A percentile compares a stretch with the other conserved stretches of the same genome.
Evolutionary conservation across 2,888 invertebrate genomes (phyloP).

Genomic region (Timema podura): DNA sequence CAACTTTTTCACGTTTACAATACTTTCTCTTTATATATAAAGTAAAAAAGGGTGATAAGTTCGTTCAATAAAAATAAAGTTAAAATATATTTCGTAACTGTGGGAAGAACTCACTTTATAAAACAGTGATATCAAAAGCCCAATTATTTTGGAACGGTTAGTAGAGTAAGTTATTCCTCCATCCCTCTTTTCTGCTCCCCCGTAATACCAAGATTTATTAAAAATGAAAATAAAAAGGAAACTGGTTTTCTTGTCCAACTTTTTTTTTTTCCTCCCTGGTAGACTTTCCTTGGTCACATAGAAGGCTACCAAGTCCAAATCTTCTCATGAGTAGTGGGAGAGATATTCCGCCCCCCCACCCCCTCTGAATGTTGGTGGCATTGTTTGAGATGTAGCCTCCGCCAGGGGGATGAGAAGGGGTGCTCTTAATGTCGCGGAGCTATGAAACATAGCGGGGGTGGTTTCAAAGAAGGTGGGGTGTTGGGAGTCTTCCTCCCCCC

Average conservation of each 20-base stretch:
- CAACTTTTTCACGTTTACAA: too few species aligned
- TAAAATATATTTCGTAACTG: too few species aligned
- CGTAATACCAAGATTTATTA: slow-evolving; percentile 24
- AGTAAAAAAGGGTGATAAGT: too few species aligned
- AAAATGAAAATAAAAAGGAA: slow-evolving; percentile 14
- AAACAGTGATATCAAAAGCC: background rate
- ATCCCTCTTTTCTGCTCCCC: background rate
- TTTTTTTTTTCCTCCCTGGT: too few species aligned
- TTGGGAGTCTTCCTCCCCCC: too few species aligned
- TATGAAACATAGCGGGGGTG: slow-evolving; percentile 6
- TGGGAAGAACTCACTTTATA: too few species aligned
- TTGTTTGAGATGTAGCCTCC: slow-evolving; percentile 12
- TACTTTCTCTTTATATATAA: too few species aligned
- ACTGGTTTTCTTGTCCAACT: slow-evolving; percentile 17
- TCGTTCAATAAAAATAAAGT: too few species aligned
- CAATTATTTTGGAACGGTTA: slow-evolving; percentile 17
- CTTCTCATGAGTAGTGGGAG: too few species aligned
- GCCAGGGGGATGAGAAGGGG: too few species aligned
- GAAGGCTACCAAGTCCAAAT: slow-evolving; percentile 14
- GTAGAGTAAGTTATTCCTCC: background rate
- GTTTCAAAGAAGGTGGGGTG: too few species aligned
- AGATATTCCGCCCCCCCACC: too few species aligned
- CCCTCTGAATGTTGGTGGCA: slow-evolving; percentile 9
- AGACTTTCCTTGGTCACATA: slow-evolving; percentile 11
- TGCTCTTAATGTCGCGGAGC: slow-evolving; percentile 13